phyloP scores from a whole-genome alignment of 2,797 vertebrate species.

The Pipistrellus pipistrellus region DNA sequence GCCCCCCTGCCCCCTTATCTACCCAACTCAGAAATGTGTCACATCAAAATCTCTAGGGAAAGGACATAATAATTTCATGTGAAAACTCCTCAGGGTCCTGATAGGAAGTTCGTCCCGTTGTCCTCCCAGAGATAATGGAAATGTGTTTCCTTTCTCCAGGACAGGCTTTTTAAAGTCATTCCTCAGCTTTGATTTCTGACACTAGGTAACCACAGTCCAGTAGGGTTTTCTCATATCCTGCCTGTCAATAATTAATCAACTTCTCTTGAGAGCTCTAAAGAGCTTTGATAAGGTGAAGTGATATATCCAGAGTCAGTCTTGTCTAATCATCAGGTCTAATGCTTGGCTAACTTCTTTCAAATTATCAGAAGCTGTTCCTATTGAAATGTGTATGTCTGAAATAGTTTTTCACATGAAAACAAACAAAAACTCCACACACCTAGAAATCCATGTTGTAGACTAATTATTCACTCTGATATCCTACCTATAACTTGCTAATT shows the following conservation, averaged over 20 bases:
- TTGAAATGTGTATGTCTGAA: not conserved
- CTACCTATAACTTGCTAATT: constrained; percentile 1
- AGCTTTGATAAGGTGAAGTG: constrained; percentile 50
- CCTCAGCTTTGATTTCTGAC: not conserved
- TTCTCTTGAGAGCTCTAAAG: constrained; percentile 23
- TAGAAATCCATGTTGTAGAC: constrained; percentile 5
- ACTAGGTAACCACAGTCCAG: constrained; percentile 31
- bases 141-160: not conserved
- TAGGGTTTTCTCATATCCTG: constrained; percentile 50
- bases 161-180: not conserved
- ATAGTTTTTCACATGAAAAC: not conserved
- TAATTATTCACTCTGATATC: not conserved
- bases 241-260: constrained; percentile 62
- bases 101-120: not conserved
- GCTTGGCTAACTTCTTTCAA: not conserved
- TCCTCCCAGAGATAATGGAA: not conserved
- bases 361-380: not conserved
- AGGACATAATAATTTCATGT: not conserved
- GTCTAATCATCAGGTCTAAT: constrained; percentile 16
- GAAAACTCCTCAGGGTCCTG: not conserved
- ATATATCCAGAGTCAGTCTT: constrained; percentile 27
- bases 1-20: not conserved
- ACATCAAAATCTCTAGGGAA: not conserved
- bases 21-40: not conserved
- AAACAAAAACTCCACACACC: not conserved